A percentile compares a stretch with the other conserved stretches of the same genome.
Conservation (phyloP, 2,888 invertebrate genomes). For the Meloe dianella region DNA sequence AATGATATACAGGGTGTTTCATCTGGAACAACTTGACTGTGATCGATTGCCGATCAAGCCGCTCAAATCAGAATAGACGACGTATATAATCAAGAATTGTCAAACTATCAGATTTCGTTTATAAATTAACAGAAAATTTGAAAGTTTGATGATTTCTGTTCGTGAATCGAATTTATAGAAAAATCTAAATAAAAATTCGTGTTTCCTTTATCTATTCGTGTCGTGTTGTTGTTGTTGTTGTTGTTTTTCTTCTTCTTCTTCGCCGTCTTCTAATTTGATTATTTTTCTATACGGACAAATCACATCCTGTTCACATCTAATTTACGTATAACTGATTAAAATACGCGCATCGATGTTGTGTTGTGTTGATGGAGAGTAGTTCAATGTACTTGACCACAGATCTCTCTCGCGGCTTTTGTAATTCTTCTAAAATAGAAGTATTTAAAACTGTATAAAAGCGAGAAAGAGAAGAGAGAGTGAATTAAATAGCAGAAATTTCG, state of each 20-base stretch:
- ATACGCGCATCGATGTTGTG: constrained; percentile 26
- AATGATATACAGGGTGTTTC: no score
- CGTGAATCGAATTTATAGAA: no score
- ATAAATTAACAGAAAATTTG: no score
- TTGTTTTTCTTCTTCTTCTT: no score
- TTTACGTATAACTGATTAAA: constrained; percentile 32
- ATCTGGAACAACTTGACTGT: no score
- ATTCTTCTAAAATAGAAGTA: neutral
- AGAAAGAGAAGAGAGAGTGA: neutral
- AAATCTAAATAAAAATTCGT: neutral
- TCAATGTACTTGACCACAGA: constrained; percentile 28
- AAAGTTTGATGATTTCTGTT: no score
- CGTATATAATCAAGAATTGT: no score
- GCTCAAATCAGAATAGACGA: no score
- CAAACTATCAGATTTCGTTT: no score
- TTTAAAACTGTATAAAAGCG: neutral
- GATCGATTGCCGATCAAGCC: no score
- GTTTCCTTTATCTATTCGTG: neutral
- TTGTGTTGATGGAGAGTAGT: constrained; percentile 17
- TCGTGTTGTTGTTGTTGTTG: neutral
- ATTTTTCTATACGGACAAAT: neutral
- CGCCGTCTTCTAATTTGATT: no score
- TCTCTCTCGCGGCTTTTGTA: neutral
- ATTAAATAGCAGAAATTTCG: neutral
- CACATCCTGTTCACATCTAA: constrained; percentile 26